These are phyloP conservation scores for Drosophila barbarae DNA, from an alignment of 2,888 invertebrate species.

Conservation along the genomic window DNA sequence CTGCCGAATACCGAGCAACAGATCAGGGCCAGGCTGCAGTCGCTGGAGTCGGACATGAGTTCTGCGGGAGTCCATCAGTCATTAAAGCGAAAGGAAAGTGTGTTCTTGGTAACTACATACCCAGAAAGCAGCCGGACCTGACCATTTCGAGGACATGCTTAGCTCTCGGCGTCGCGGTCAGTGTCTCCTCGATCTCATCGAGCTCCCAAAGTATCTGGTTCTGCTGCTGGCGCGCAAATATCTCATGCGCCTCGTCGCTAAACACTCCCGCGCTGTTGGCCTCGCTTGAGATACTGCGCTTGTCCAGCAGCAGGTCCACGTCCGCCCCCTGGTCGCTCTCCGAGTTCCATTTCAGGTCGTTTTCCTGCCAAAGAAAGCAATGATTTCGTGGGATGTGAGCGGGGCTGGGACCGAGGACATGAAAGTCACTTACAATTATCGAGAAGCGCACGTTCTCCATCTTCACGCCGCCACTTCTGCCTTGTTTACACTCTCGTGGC, in stretches of 20 bases:
- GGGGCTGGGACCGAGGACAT: background rate
- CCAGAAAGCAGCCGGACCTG: conserved; percentile 69
- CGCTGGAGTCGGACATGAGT: conserved; percentile 70
- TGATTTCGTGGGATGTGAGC: background rate
- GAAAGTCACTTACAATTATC: conserved; percentile 78
- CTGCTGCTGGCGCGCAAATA: conserved; percentile 74
- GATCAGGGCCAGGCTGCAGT: conserved; percentile 77
- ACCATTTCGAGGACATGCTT: conserved; percentile 71
- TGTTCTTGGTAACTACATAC: conserved; percentile 47
- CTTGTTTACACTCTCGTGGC: conserved; percentile 60
- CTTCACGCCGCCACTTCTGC: conserved; percentile 38
- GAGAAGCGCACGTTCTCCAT: conserved; percentile 80
- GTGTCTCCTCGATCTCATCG: conserved; percentile 76
- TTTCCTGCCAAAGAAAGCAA: conserved; percentile 72
- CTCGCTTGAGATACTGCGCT: conserved; percentile 78
- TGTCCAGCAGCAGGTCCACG: conserved; percentile 73
- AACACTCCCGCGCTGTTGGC: conserved; percentile 76
- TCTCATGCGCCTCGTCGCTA: conserved; percentile 76
- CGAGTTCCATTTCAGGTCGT: conserved; percentile 78
- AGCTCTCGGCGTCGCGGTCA: conserved; percentile 67
- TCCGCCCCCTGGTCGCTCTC: conserved; percentile 72
- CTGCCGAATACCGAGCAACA: conserved; percentile 76
- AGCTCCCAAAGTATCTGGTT: conserved; percentile 77
- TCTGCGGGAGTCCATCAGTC: conserved; percentile 46
- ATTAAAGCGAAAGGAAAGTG: background rate